Base-by-base conservation (phyloP, 2,888 invertebrate species). In the Chaetogeoica ovagalla region DNA sequence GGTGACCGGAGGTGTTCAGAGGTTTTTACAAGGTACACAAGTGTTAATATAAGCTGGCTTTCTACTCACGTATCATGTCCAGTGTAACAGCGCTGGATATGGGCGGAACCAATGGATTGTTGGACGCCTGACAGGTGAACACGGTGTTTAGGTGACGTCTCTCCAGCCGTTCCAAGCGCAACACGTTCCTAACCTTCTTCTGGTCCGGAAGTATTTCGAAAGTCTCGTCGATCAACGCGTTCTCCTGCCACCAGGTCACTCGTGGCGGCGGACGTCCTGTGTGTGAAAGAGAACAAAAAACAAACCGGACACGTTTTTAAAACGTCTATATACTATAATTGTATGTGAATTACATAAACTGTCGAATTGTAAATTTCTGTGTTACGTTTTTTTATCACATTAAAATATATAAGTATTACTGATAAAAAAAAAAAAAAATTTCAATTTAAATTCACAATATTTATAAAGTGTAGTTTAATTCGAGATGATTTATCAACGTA, bases 181-280 rank as follows among this genome's bases (percentile, higher is more conserved):
- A 89, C 84, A 92, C 90, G 86, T 93, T 93, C 59, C 90, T 88
- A 74, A 93, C 91, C 76, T 89, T 88, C 5, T 91, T 88, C 5
- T 91, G 90, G 82, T 91, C 91, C 39, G 90, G 90, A 82, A 90
- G 88, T 37, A 90, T 89, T 84, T 92, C 92, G 84, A 89, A 91
- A 57, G 90, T 90, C 84, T 93, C 92, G 85, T 91, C 91, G 81
- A 93, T 88, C 62, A 93, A 88, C 4, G 91, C 90, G 83, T 91
- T 90, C 83, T 92, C 93, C 82, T 92, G 91, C 89, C 92, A 93
- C 93, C 93, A 93, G 81, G 91, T 92, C 83, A 93, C 91, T 8
- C 90, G 89, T 0, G 93, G 93, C 23, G 90, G 89, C 0, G 93
- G 93, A 81, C 91, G 90, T 84, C 93, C 93, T 94, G 86, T 11